phyloP scores from a whole-genome alignment of 1,140 invertebrate genomes.

The Steinernema khuongi region DNA sequence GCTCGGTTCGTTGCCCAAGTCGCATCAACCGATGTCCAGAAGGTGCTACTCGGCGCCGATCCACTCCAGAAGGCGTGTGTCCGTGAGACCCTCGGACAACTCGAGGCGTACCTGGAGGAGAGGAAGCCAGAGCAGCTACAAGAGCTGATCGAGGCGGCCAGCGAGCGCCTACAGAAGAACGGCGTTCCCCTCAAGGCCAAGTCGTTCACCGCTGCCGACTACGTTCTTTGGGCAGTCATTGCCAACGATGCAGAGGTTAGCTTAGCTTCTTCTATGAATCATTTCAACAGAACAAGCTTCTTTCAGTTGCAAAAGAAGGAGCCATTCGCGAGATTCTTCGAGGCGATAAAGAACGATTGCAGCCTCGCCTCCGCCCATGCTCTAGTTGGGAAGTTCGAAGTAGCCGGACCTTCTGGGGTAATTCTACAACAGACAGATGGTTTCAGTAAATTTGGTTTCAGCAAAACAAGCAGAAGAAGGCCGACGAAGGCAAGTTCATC shows the following conservation, averaged over 20 bases:
- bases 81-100: not conserved
- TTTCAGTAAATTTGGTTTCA: not conserved
- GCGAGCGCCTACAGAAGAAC: not conserved
- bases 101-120: conserved; percentile 1
- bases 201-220: conserved; percentile 8
- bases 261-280: not conserved
- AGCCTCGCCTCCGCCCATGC: not conserved
- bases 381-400: conserved; percentile 13
- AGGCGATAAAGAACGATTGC: not conserved
- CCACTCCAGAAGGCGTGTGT: not conserved
- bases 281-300: not conserved
- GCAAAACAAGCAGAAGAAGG: conserved; percentile 36
- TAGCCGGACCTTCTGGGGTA: not conserved
- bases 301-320: not conserved
- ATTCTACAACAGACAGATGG: not conserved
- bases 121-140: conserved; percentile 10
- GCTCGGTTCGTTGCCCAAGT: not conserved
- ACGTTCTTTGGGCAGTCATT: not conserved
- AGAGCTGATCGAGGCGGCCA: not conserved
- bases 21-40: not conserved
- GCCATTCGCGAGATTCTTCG: conserved; percentile 13
- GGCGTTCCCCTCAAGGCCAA: not conserved
- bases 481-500: conserved; percentile 85
- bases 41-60: not conserved
- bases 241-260: not conserved